Evolutionary conservation across 2,888 invertebrate species (phyloP).

Genomic region (Crematogaster levior): DNA sequence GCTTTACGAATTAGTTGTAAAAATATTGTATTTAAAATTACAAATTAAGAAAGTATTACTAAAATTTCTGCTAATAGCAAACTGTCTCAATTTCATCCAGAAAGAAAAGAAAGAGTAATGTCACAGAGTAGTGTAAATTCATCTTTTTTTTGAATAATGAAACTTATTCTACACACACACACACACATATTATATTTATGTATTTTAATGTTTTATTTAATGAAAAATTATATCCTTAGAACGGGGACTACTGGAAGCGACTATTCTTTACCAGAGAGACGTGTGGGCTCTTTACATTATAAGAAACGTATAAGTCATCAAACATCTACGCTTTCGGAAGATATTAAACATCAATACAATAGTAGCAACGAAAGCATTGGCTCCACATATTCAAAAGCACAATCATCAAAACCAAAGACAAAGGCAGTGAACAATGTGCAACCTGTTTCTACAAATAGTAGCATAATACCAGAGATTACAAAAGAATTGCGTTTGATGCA

Average conservation of each 20-base stretch:
- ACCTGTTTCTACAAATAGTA: slow-evolving; percentile 84
- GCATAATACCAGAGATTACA: slow-evolving; percentile 83
- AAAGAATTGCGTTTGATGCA: slow-evolving; percentile 85
- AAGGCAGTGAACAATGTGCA: slow-evolving; percentile 87
- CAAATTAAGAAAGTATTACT: background rate
- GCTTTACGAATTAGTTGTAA: background rate
- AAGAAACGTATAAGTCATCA: slow-evolving; percentile 85
- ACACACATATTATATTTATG: no score
- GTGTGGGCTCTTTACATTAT: slow-evolving; percentile 85
- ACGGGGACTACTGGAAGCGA: slow-evolving; percentile 87
- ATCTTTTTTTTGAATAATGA: background rate
- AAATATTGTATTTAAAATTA: background rate
- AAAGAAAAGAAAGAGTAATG: background rate
- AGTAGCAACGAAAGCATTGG: slow-evolving; percentile 94
- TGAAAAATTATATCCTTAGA: slow-evolving; percentile 77
- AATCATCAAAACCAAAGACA: slow-evolving; percentile 87
- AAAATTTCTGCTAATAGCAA: background rate
- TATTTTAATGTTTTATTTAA: slow-evolving; percentile 9
- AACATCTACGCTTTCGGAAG: slow-evolving; percentile 85
- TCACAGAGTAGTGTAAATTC: background rate
- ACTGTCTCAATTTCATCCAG: background rate
- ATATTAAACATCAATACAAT: slow-evolving; percentile 88
- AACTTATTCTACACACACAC: background rate
- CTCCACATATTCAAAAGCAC: slow-evolving; percentile 87
- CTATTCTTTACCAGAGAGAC: slow-evolving; percentile 86